These are phyloP conservation scores for Agelas oroides DNA, from an alignment of 37 sponge, comb jelly and placozoan genomes.

Conservation along the genomic window DNA sequence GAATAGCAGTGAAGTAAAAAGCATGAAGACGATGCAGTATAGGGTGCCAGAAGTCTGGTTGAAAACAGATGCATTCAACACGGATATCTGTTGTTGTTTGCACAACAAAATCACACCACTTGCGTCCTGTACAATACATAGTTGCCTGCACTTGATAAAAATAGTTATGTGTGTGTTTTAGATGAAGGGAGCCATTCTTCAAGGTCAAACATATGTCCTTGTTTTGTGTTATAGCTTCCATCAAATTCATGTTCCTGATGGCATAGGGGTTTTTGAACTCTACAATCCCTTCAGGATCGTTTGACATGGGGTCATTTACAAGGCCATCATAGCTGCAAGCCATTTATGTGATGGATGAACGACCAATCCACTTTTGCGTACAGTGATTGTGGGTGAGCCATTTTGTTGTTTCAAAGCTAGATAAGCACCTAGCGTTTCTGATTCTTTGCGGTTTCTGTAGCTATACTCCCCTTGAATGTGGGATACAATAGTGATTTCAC, in stretches of 20 bases:
- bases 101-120: conserved; percentile 35
- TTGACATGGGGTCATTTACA: too few species aligned
- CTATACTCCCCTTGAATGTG: too few species aligned
- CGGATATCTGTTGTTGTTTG: not conserved
- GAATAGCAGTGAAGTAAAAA: conserved; percentile 14
- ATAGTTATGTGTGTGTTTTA: conserved; percentile 8
- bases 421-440: too few species aligned
- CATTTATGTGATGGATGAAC: not conserved
- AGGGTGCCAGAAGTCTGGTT: conserved; percentile 2
- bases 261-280: conserved; percentile 6
- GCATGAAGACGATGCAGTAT: not conserved
- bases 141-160: too few species aligned
- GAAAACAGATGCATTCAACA: conserved; percentile 1
- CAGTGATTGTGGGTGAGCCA: not conserved
- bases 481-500: too few species aligned
- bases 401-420: too few species aligned
- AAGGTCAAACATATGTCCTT: not conserved
- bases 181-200: not conserved
- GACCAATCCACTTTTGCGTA: not conserved
- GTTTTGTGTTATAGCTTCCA: not conserved
- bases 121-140: conserved; percentile 13
- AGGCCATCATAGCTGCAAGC: too few species aligned
- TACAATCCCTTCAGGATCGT: not conserved
- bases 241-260: not conserved
- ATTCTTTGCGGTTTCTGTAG: too few species aligned